These are phyloP conservation scores for Araneus ventricosus DNA, from an alignment of 1,140 invertebrate genomes.

Conservation along the genomic window DNA sequence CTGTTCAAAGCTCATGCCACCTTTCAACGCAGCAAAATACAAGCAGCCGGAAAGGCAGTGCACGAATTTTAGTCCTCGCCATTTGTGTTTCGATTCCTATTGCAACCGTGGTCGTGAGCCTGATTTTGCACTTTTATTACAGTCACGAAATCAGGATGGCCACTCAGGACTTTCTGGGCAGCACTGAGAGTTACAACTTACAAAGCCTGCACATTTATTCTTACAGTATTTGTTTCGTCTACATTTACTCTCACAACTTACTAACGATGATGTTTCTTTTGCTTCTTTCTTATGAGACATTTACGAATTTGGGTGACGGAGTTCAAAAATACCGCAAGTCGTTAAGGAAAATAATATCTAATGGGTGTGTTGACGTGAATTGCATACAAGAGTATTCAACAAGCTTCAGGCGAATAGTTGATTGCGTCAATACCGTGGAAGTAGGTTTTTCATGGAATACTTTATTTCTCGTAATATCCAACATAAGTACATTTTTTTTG, in stretches of 20 bases:
- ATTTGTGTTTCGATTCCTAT: not conserved
- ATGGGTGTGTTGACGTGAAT: not conserved
- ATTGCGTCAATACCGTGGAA: not conserved
- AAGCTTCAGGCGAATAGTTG: not conserved
- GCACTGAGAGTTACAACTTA: not conserved
- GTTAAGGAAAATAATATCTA: not conserved
- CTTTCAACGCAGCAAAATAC: not conserved
- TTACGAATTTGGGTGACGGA: not conserved
- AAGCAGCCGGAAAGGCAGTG: not conserved
- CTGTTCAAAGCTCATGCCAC: not conserved
- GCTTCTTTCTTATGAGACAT: not conserved
- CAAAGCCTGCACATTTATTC: not conserved
- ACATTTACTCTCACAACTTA: not conserved
- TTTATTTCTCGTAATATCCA: not conserved
- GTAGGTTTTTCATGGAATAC: not conserved
- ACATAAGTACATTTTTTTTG: slow-evolving; percentile 21
- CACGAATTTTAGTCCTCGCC: not conserved
- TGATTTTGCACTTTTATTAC: not conserved
- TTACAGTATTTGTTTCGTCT: not conserved
- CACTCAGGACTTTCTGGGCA: not conserved
- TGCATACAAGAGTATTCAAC: not conserved
- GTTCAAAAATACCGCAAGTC: slow-evolving; percentile 13
- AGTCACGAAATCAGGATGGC: not conserved
- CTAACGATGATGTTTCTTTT: slow-evolving; percentile 1
- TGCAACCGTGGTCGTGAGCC: too few species aligned